phyloP scores from a whole-genome alignment of 1,140 invertebrate genomes.

The Nephila pilipes region DNA sequence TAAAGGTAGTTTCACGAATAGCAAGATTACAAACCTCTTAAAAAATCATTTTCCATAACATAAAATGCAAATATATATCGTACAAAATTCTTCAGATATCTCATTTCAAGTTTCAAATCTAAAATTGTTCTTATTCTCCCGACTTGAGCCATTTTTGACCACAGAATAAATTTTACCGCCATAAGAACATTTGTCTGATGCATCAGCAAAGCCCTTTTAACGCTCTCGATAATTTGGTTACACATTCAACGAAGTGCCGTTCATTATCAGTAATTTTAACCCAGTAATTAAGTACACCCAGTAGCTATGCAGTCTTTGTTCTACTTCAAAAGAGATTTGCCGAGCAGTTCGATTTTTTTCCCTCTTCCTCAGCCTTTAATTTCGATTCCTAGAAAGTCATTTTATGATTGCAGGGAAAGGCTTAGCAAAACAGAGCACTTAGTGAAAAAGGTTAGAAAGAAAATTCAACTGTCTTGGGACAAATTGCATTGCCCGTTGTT shows the following conservation, averaged over 20 bases:
- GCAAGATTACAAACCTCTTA: too few species aligned
- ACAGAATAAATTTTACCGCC: neutral
- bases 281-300: constrained; percentile 25
- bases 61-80: too few species aligned
- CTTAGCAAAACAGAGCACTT: neutral
- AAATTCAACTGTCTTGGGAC: neutral
- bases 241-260: constrained; percentile 18
- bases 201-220: constrained; percentile 41
- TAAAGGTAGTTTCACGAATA: too few species aligned
- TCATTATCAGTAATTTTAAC: constrained; percentile 39
- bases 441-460: neutral
- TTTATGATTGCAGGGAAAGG: neutral
- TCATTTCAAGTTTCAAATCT: too few species aligned
- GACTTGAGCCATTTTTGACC: neutral
- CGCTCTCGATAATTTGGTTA: constrained; percentile 26
- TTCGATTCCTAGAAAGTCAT: neutral
- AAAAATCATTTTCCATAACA: too few species aligned
- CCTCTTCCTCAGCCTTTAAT: neutral
- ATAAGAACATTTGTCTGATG: constrained; percentile 38
- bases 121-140: too few species aligned
- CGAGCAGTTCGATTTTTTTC: neutral
- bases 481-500: neutral
- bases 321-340: neutral
- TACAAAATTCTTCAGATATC: too few species aligned
- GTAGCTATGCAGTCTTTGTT: neutral